Base-by-base conservation (phyloP, 2,113 vertebrate genomes). In the Phodopus roborovskii region DNA sequence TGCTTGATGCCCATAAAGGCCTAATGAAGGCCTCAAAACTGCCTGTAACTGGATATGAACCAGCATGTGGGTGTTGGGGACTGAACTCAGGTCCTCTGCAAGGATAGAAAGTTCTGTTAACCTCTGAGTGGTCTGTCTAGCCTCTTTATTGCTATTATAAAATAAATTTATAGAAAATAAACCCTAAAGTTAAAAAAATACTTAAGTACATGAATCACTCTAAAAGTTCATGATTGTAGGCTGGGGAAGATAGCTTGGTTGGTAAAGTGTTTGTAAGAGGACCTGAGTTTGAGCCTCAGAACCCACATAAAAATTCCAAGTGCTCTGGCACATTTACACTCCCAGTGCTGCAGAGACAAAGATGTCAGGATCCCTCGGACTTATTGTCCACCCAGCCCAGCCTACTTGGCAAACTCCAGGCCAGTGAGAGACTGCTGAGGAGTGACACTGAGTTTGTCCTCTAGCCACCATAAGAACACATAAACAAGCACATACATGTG, bases 111-210 rank as follows among this genome's bases (percentile, higher is more conserved):
- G 16, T 33, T 19, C 39, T 68, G 26, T n/a, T 87, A 70, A 70
- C 33, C 33, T 20, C 64, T 87, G 33, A 87, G 66, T 50, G 48
- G 70, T 53, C 22, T 24, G 12, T 24, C 45, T 9, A 71, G 66
- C 50, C 48, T 53, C 53, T 78, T 83, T 83, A 62, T 95, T 83
- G 30, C 68, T 93, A 82, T 91, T 87, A 93, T 91, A 62, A 83
- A 83, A 17, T 83, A 60, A 93, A 50, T 24, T 87, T 90, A 93
- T 91, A 73, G 88, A 95, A 93, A 96, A 68, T 64, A 68, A 78
- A 91, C 77, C 30, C 75, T 26, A 56, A 88, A 91, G 62, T 93
- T 95, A 60, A 93, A 95, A 96, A 96, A 82, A n/a, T 75, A 28
- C 45, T 87, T 93, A 93, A 83, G 53, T 36, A 73, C 42, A 88